Percentiles rank a stretch among this genome's conserved stretches.
Conservation (phyloP, 2,888 invertebrate genomes). For the Tachina lurida region DNA sequence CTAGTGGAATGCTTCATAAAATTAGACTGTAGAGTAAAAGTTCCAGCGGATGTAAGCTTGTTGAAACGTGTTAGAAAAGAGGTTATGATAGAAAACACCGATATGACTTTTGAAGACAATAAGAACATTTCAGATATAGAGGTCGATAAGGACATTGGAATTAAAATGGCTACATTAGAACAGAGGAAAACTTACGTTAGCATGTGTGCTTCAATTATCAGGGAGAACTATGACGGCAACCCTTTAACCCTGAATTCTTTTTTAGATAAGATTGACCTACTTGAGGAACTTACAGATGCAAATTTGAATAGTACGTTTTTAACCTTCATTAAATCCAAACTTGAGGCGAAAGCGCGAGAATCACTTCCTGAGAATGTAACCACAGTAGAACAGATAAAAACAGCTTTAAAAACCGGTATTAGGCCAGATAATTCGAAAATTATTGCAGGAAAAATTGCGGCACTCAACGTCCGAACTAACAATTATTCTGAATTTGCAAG, state of each 20-base stretch:
- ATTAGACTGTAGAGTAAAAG: constrained; percentile 17
- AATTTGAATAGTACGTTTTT: neutral
- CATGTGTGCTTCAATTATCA: neutral
- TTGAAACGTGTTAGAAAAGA: neutral
- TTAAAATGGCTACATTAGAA: neutral
- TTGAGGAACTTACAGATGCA: constrained; percentile 3
- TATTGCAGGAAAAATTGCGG: constrained; percentile 28
- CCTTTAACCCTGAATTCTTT: neutral
- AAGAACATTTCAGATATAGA: neutral
- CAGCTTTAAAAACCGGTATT: neutral
- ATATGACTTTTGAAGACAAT: neutral
- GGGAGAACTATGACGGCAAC: neutral
- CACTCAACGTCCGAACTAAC: constrained; percentile 15
- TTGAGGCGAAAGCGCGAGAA: constrained; percentile 10
- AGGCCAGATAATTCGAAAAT: constrained; percentile 25
- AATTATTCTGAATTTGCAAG: constrained; percentile 37
- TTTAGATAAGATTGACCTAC: neutral
- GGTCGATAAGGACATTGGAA: neutral
- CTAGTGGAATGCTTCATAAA: constrained; percentile 7
- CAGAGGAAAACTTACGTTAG: neutral
- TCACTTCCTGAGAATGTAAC: constrained; percentile 6
- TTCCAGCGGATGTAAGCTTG: neutral
- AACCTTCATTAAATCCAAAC: constrained; percentile 1
- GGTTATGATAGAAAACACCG: neutral
- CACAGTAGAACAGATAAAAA: constrained; percentile 14